Evolutionary conservation across 2,888 invertebrate genomes (phyloP), one percentile per base, ranked within the genome.

Genomic region (Piscicola geometra): DNA sequence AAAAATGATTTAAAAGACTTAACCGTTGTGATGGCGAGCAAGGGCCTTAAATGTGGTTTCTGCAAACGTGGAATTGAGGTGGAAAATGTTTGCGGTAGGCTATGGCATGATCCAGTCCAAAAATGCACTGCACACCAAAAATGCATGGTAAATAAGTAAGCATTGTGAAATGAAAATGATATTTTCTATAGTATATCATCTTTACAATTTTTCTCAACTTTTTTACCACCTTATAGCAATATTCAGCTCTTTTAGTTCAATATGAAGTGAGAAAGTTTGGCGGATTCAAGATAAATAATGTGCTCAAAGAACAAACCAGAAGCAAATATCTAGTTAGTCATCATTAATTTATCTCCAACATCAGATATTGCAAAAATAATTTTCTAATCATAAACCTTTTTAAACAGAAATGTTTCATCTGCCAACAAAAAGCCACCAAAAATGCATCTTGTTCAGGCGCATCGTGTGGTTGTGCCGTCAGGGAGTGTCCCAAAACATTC

Each of bases 381-480:
- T 28, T 3, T n/a, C 9, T 30, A 9, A 32, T 67, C n/a, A 28
- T 67, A 21, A 67, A 36, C 30, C 25, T 28, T n/a, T 75, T 56
- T 71, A 36, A 86, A 0, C 85, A 92, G 91, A 83, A 82, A 80
- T 93, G 93, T 81, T 88, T 85, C 5, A 90, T 89, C 81, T 93
- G 93, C 81, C 85, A n/a, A n/a, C n/a, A 85, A 21, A 86, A 86
- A 32, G 82, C 69, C 0, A 30, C 36, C 28, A 76, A 79, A 71
- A 75, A 56, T 30, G 50, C 70, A 28, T 52, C 35, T 15, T 67
- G 69, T 50, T 56, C 76, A 9, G 90, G 90, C 0, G 92, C 93
- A 0, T 91, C 90, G 0, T 86, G 92, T 0, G 90, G 90, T 0
- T 93, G 93, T 82, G 88, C 88, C 21, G 84, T 88, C 0, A 77